These are phyloP conservation scores for Channa striata DNA, from an alignment of 2,797 vertebrate genomes.

Conservation along the genomic window DNA sequence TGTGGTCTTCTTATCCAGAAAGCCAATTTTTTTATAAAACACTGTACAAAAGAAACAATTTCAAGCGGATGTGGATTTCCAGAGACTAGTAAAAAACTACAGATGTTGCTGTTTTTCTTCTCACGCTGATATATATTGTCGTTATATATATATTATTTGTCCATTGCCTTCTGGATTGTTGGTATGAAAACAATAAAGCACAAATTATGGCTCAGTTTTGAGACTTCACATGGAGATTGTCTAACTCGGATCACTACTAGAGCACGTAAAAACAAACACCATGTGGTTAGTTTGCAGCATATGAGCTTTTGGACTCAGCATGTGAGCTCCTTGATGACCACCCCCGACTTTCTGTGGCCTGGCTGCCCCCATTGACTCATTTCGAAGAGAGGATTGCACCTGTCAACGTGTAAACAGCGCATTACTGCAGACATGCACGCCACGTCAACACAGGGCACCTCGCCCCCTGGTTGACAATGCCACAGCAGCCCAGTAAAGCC, in stretches of 20 bases:
- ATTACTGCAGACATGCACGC: conserved; percentile 28
- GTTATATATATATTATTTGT: no score
- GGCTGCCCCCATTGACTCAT: conserved; percentile 40
- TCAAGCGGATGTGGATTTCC: no score
- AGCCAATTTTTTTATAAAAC: no score
- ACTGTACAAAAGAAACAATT: no score
- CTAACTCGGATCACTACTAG: conserved; percentile 15
- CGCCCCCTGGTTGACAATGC: conserved; percentile 14
- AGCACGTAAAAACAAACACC: background rate
- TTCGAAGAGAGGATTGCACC: conserved; percentile 33
- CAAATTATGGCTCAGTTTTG: conserved; percentile 11
- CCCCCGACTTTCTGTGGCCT: conserved; percentile 11
- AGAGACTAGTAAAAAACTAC: no score
- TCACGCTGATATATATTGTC: no score
- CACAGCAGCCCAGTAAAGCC: conserved; percentile 11
- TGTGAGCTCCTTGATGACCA: conserved; percentile 21
- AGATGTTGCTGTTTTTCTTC: no score
- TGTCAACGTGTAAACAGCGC: conserved; percentile 45
- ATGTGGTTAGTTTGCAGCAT: conserved; percentile 23
- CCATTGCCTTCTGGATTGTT: no score
- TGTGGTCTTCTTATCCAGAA: no score
- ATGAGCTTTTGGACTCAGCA: conserved; percentile 1
- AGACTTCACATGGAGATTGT: conserved; percentile 8
- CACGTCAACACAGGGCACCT: background rate
- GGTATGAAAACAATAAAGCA: conserved; percentile 2